Base-by-base conservation (phyloP, 2,888 invertebrate genomes). In the Eupithecia centaureata region DNA sequence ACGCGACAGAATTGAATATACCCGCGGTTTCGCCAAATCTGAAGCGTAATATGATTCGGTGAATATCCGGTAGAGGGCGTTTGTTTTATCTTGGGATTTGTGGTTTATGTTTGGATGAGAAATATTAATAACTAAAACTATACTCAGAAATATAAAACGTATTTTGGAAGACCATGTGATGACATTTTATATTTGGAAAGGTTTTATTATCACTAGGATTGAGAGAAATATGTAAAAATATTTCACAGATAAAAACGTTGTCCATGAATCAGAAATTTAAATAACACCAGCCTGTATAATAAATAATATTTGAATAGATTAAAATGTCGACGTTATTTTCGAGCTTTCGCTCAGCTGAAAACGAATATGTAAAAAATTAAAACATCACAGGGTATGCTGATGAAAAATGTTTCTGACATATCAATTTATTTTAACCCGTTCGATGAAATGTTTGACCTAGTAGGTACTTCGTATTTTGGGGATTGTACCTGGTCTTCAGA, bases 1-100 rank as follows among this genome's bases (percentile, higher is more conserved):
- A 75, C 75, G 61, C 71, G 72, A 72, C 76, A 70, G 60, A 67
- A 73, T 75, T 67, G 72, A 65, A 72, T 75, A 69, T 75, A 67
- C 72, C 71, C 65, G 66, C 57, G 67, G 35, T 65, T 61, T 61
- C 38, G 64, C 71, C 67, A 72, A 76, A 76, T 79, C 73, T 73
- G 76, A 74, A 76, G 65, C 70, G 51, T 68, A 76, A 73, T 74
- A 73, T 68, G 67, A 69, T 47, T 60, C 28, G 59, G 32, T 58
- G 58, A 42, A 58, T 59, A 60, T 63, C 62, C 62, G 59, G 62
- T 15, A 35, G 61, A 38, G 42, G 61, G 18, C 63, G n/a, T 47
- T 47, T 47, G 64, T 42, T 47, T 58, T 63, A 42, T 38, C 59
- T 59, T 15, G 12, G 25, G 42, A 22, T 58, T 33, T 63, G 32